Percentiles rank a stretch among this genome's conserved stretches.
Conservation (phyloP, 2,797 vertebrate genomes). For the Mus minutoides region DNA sequence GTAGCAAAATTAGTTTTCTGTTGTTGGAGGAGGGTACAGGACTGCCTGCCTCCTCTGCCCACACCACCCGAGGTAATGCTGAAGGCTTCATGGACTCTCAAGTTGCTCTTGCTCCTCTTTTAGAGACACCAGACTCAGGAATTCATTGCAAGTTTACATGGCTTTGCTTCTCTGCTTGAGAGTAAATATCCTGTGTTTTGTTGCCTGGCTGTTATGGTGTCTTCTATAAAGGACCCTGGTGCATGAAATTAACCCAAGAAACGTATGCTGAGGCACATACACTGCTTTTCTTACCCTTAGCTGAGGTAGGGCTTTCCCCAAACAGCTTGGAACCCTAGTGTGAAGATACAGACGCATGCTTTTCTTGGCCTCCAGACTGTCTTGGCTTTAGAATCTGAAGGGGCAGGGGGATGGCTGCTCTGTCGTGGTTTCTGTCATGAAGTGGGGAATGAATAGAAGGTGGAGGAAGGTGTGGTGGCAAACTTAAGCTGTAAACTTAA, state of each 20-base stretch:
- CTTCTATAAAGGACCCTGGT: conserved; percentile 15
- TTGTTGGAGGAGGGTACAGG: not conserved
- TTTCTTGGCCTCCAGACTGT: not conserved
- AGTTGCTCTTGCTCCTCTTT: conserved; percentile 15
- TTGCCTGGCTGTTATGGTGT: conserved; percentile 3
- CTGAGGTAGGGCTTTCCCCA: not conserved
- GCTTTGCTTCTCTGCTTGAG: conserved; percentile 51
- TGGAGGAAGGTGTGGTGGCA: not conserved
- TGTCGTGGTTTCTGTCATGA: not conserved
- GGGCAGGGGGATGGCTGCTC: not conserved
- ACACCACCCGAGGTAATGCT: not conserved
- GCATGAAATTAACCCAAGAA: not conserved
- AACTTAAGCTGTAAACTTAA: not conserved
- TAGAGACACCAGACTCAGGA: not conserved
- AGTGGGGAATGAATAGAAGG: not conserved
- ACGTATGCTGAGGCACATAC: not conserved
- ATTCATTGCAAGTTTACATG: conserved; percentile 7
- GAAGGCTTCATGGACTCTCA: not conserved
- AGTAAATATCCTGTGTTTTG: conserved; percentile 48
- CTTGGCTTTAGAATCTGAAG: not conserved
- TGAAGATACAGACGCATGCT: not conserved
- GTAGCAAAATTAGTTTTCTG: not conserved
- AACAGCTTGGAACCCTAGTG: not conserved
- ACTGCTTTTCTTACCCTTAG: not conserved
- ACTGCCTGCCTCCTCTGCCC: not conserved